Percentiles rank a stretch among this genome's conserved stretches.
Evolutionary conservation across 2,888 invertebrate species (phyloP).

Genomic region (Limnephilus marmoratus): DNA sequence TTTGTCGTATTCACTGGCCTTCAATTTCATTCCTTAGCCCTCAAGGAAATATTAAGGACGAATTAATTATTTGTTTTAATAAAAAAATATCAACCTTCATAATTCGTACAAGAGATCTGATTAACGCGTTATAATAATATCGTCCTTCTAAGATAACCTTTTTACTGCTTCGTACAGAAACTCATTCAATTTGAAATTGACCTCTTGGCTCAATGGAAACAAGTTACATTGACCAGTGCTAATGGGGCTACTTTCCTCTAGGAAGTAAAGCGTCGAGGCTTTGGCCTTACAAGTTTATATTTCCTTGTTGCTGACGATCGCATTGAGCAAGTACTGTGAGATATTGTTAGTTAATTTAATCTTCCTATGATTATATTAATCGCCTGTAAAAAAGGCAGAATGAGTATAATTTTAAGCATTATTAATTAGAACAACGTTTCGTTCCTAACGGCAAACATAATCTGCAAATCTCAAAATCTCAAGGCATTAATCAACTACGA

Average conservation of each 20-base stretch:
- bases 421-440: neutral
- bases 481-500: neutral
- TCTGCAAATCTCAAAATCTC: neutral
- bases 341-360: neutral
- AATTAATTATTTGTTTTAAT: neutral
- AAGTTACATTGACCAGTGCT: slow-evolving; percentile 53
- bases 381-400: neutral
- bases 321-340: slow-evolving; percentile 15
- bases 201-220: slow-evolving; percentile 65
- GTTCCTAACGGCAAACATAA: neutral
- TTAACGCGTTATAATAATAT: neutral
- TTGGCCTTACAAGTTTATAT: slow-evolving; percentile 49
- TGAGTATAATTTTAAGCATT: neutral
- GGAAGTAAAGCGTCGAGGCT: slow-evolving; percentile 67
- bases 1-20: neutral
- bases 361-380: slow-evolving; percentile 2
- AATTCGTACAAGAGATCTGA: neutral
- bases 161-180: neutral
- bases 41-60: neutral
- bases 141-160: neutral
- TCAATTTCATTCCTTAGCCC: neutral
- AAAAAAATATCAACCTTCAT: neutral
- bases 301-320: slow-evolving; percentile 47
- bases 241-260: slow-evolving; percentile 64
- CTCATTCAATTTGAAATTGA: slow-evolving; percentile 64